Evolutionary conservation across 2,113 vertebrate species (phyloP), one percentile per base, ranked within the genome.

Genomic region (Caracal caracal): DNA sequence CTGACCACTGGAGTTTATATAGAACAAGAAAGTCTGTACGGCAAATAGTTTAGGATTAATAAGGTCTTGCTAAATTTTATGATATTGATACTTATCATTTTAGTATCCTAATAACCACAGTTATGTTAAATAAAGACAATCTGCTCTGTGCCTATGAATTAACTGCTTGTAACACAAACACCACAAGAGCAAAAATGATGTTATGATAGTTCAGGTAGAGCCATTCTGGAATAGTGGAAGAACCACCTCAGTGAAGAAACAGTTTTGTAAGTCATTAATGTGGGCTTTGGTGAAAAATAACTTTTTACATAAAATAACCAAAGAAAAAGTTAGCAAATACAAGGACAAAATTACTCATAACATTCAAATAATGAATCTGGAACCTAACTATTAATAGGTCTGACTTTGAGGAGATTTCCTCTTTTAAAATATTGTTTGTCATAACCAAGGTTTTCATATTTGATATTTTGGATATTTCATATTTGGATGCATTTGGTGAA

Each of bases 361-460:
- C 19, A 70, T 56, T 75, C 76, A 93, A 75, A 88, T 37, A 91
- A 66, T 51, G n/a, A 86, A 86, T 90, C 65, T 91, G 40, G 35
- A 93, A 97, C 47, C 6, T 81, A 53, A 56, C 7, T 81, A 53
- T 47, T 49, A 43, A 10, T 22, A 70, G 3, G 19, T 51, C n/a
- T 76, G 33, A 26, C 43, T 68, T 61, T 93, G 30, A 91, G 83
- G 4, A 80, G 5, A 56, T 10, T 53, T 20, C 16, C 17, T 40
- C 53, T 89, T 78, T 66, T 73, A 73, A 73, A 85, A 70, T 24
- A 79, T 66, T 89, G 24, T 73, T 86, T 89, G 51, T 8, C 13
- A 49, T 79, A 35, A 33, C 2, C 10, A 82, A 88, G 15, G 56
- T 75, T 76, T 91, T 49, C 10, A 37, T 43, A 71, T 70, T 88